A percentile compares a stretch with the other conserved stretches of the same genome.
phyloP scores from a whole-genome alignment of 2,113 vertebrate species.

The Laticauda colubrina region DNA sequence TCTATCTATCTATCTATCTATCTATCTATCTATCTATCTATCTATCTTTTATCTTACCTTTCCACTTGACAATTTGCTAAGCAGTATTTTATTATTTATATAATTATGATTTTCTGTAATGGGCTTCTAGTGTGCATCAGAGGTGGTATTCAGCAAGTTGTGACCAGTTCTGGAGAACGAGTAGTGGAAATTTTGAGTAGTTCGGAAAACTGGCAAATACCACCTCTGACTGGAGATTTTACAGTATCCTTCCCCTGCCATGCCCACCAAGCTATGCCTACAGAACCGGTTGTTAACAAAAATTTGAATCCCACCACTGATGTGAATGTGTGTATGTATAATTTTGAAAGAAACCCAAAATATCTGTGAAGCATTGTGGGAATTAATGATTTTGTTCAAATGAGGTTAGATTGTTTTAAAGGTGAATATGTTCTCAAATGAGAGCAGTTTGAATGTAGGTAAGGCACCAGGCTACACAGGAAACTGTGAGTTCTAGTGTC shows the following conservation, averaged over 20 bases:
- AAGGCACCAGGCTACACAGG: not conserved
- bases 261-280: too few species aligned
- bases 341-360: constrained; percentile 74
- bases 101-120: constrained; percentile 67
- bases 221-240: too few species aligned
- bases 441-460: not conserved
- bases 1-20: too few species aligned
- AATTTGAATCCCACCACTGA: too few species aligned
- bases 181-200: too few species aligned
- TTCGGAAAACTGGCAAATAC: too few species aligned
- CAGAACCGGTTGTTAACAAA: too few species aligned
- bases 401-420: constrained; percentile 74
- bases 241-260: too few species aligned
- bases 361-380: constrained; percentile 58
- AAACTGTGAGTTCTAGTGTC: not conserved
- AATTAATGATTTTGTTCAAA: constrained; percentile 74
- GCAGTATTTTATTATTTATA: constrained; percentile 67
- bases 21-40: too few species aligned
- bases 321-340: constrained; percentile 55
- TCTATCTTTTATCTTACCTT: not conserved
- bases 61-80: constrained; percentile 42
- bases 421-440: constrained; percentile 65
- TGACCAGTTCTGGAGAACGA: too few species aligned
- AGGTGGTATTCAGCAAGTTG: too few species aligned
- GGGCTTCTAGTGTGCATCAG: constrained; percentile 63